Conservation (phyloP, 2,797 vertebrate species). For the Parauchenoglanis ngamensis region DNA sequence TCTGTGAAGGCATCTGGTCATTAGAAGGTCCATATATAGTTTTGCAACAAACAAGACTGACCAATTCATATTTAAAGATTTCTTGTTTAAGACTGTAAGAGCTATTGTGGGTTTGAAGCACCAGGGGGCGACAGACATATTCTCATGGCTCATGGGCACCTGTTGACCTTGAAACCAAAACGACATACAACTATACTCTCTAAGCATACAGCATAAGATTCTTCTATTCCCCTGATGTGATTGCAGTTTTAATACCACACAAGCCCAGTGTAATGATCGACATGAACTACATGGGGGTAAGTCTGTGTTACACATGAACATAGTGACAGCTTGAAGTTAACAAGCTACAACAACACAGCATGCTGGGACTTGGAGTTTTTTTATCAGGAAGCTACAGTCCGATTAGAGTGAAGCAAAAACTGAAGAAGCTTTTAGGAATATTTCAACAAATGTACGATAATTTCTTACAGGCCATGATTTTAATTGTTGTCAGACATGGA, state of each 20-base stretch:
- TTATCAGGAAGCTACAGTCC: neutral
- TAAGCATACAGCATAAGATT: neutral
- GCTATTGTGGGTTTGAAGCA: neutral
- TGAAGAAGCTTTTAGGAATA: neutral
- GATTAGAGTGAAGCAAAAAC: neutral
- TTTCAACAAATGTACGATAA: neutral
- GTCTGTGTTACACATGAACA: neutral
- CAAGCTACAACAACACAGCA: neutral
- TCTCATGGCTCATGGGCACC: neutral
- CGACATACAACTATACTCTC: neutral
- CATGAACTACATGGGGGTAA: neutral
- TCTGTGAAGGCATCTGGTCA: neutral
- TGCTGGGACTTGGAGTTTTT: neutral
- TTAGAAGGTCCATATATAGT: neutral
- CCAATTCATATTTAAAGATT: neutral
- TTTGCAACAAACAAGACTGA: neutral
- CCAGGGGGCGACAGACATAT: slow-evolving; percentile 27
- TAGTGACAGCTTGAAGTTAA: neutral
- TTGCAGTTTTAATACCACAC: neutral
- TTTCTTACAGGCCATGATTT: neutral
- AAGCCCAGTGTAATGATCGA: neutral
- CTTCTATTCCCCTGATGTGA: neutral
- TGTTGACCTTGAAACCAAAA: slow-evolving; percentile 15
- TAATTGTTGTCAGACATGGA: neutral
- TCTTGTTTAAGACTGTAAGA: neutral